These are phyloP conservation scores for Pterocles burchelli DNA, from an alignment of 2,113 vertebrate species.

Conservation along the genomic window DNA sequence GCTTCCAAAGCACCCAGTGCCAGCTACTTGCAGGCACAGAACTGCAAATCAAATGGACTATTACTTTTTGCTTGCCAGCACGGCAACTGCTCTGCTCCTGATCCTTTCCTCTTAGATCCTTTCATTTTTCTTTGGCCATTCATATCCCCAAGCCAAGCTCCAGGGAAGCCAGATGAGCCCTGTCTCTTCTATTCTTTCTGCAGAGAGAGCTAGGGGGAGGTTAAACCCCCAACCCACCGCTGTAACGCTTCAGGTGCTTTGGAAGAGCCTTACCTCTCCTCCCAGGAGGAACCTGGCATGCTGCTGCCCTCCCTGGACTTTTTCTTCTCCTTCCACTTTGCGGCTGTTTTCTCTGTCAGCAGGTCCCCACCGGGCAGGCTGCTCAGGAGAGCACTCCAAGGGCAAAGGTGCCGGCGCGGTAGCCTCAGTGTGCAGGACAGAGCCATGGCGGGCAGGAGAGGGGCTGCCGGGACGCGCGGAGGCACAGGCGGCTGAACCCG, in stretches of 20 bases:
- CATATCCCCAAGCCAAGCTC: background rate
- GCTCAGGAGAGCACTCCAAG: background rate
- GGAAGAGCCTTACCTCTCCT: constrained; percentile 51
- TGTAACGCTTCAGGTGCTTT: background rate
- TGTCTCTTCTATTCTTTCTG: background rate
- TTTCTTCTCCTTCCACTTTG: background rate
- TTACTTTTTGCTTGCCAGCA: background rate
- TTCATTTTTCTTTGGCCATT: background rate
- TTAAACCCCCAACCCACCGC: background rate
- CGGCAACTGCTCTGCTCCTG: background rate
- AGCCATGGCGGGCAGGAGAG: background rate
- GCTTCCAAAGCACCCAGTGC: background rate
- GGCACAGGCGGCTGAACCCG: fast-evolving
- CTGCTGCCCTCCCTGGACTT: background rate
- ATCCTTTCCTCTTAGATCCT: background rate
- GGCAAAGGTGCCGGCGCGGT: background rate
- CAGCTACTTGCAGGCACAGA: background rate
- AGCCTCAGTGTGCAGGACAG: background rate
- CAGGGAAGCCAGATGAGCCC: background rate
- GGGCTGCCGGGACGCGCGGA: background rate
- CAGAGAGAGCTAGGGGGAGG: background rate
- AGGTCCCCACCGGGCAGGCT: background rate
- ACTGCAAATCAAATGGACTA: background rate
- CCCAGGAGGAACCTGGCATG: constrained; percentile 16
- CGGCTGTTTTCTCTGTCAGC: background rate